phyloP scores from a whole-genome alignment of 2,113 vertebrate species.

The Eclectus roratus region DNA sequence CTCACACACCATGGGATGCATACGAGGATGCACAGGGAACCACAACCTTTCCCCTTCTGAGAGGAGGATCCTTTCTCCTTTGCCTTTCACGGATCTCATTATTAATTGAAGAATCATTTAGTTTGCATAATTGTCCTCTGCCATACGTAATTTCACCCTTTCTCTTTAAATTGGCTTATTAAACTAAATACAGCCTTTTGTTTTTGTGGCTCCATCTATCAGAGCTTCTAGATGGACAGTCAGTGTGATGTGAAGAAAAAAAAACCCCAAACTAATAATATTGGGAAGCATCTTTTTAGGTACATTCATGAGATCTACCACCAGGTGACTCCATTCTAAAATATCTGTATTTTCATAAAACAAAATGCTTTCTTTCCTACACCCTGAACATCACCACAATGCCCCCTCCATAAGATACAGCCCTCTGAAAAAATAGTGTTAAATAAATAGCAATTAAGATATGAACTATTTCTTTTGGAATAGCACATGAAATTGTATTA shows the following conservation, averaged over 20 bases:
- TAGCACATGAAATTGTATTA: constrained; percentile 18
- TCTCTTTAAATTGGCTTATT: constrained; percentile 69
- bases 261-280: not conserved
- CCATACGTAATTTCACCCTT: constrained; percentile 70
- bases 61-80: constrained; percentile 31
- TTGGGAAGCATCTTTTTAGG: constrained; percentile 13
- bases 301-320: constrained; percentile 56
- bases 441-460: constrained; percentile 7
- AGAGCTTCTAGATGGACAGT: constrained; percentile 41
- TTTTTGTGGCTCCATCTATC: constrained; percentile 58
- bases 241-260: not conserved
- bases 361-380: not conserved
- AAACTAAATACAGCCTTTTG: constrained; percentile 68
- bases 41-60: not conserved
- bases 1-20: not conserved
- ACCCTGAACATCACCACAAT: not conserved
- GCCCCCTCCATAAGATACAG: not conserved
- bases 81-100: constrained; percentile 66
- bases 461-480: not conserved
- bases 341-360: constrained; percentile 48
- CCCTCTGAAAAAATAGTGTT: not conserved
- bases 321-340: constrained; percentile 65
- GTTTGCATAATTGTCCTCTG: constrained; percentile 73
- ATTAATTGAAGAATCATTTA: constrained; percentile 74
- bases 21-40: not conserved